These are phyloP conservation scores for Gallirallus australis DNA, from an alignment of 2,797 vertebrate genomes.

Conservation along the genomic window DNA sequence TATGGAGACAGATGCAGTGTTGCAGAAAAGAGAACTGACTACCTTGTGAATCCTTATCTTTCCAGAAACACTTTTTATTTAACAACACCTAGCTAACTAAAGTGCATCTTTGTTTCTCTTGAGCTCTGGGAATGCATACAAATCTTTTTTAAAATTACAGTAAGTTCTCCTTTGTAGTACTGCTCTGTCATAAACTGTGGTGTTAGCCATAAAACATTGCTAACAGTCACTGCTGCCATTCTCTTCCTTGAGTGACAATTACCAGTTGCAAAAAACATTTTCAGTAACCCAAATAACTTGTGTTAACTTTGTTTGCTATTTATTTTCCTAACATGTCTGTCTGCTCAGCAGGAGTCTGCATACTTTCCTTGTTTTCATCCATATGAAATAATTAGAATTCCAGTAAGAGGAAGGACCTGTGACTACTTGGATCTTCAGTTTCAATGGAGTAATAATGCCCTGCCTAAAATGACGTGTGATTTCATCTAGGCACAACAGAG, in stretches of 20 bases:
- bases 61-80: background rate
- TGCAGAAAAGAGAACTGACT: background rate
- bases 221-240: background rate
- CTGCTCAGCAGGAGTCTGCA: background rate
- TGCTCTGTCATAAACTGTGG: background rate
- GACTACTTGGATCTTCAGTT: background rate
- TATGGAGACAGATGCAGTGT: background rate
- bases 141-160: background rate
- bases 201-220: background rate
- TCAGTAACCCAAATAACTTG: background rate
- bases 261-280: background rate
- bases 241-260: background rate
- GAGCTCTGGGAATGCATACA: background rate
- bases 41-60: background rate
- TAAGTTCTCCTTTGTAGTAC: background rate
- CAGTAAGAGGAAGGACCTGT: background rate
- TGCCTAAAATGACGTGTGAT: background rate
- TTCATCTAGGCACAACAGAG: background rate
- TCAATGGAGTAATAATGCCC: background rate
- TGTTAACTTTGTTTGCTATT: background rate
- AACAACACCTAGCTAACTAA: background rate
- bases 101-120: background rate
- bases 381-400: background rate
- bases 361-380: background rate
- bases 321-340: background rate